Percentiles rank a stretch among this genome's conserved stretches.
phyloP scores from a whole-genome alignment of 2,113 vertebrate species.

The Sphaerodactylus townsendi region DNA sequence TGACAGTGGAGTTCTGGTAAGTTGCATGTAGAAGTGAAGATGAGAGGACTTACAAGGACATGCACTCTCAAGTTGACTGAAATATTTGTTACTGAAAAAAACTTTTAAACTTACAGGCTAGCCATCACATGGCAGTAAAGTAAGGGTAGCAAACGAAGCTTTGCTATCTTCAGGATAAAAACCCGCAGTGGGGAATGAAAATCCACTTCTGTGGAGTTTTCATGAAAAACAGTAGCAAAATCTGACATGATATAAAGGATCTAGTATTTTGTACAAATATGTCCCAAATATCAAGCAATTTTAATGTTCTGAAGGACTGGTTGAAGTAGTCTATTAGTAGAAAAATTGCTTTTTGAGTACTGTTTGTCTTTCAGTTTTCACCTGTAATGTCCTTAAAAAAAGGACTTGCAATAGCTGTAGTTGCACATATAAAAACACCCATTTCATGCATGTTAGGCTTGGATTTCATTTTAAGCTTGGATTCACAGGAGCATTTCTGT shows the following conservation, averaged over 20 bases:
- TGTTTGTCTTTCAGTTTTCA: neutral
- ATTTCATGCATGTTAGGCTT: too few species aligned
- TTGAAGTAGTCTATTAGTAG: neutral
- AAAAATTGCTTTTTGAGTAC: neutral
- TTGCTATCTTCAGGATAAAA: constrained; percentile 24
- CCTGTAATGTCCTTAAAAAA: too few species aligned
- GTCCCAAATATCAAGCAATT: neutral
- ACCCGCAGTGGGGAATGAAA: constrained; percentile 21
- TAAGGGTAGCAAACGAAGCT: neutral
- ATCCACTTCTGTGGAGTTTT: constrained; percentile 1
- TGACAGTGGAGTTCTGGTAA: constrained; percentile 82
- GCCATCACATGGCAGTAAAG: constrained; percentile 12
- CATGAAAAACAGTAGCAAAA: neutral
- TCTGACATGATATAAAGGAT: neutral
- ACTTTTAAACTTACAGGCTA: neutral
- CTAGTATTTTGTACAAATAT: neutral
- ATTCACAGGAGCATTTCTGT: too few species aligned
- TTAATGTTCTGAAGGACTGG: neutral
- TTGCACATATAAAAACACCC: neutral
- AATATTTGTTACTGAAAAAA: constrained; percentile 24
- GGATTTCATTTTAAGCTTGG: neutral
- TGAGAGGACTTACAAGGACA: neutral
- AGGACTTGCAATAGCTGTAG: neutral
- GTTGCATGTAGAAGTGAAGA: constrained; percentile 27
- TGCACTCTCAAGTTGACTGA: neutral